Percentiles rank a stretch among this genome's conserved stretches.
Evolutionary conservation across 2,113 vertebrate species (phyloP).

Genomic region (Sterna hirundo): DNA sequence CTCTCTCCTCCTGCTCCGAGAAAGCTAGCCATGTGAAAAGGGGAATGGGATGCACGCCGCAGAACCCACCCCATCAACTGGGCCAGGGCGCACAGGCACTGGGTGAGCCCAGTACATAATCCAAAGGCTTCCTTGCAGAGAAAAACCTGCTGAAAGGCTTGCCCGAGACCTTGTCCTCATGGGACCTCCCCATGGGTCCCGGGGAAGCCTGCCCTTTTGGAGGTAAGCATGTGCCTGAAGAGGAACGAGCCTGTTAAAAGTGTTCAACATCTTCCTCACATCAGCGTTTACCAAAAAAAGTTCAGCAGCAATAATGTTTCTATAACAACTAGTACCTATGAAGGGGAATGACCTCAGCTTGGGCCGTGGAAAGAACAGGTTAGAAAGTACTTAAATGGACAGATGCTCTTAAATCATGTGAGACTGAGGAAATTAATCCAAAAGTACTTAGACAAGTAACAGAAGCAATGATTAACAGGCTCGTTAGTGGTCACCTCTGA

Average conservation of each 20-base stretch:
- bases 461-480: not conserved
- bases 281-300: not conserved
- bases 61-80: fast-evolving
- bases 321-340: not conserved
- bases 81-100: not conserved
- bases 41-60: not conserved
- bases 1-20: not conserved
- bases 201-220: not conserved
- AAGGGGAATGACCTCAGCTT: not conserved
- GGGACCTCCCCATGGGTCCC: not conserved
- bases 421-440: not conserved
- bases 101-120: not conserved
- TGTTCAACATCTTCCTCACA: not conserved
- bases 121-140: not conserved
- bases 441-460: not conserved
- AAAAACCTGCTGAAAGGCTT: not conserved
- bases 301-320: not conserved
- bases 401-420: not conserved
- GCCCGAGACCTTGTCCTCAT: not conserved
- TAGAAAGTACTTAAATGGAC: not conserved
- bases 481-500: not conserved
- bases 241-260: not conserved
- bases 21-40: not conserved
- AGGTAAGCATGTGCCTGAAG: not conserved
- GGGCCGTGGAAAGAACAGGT: not conserved